Evolutionary conservation across 37 sponge, comb jelly and placozoan genomes (phyloP).

Genomic region (Dysidea cf. avara): DNA sequence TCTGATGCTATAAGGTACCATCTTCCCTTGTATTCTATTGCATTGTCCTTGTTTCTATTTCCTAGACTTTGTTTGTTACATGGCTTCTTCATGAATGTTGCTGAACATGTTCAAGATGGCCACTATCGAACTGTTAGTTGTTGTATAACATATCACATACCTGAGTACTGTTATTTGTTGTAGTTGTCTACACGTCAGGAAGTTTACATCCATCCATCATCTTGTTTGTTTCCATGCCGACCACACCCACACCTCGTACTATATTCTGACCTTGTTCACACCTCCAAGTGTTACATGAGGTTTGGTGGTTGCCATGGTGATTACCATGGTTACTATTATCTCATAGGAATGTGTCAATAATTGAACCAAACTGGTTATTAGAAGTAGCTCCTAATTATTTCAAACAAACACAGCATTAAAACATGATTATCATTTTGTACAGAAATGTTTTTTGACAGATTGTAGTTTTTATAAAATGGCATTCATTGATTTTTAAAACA

Average conservation of each 20-base stretch:
- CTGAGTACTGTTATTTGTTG: not conserved
- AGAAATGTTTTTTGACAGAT: no score
- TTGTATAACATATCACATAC: not conserved
- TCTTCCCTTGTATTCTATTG: no score
- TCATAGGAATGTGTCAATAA: no score
- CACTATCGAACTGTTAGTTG: slow-evolving; percentile 67
- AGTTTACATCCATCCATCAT: slow-evolving; percentile 86
- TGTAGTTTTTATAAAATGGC: no score
- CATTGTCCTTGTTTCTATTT: slow-evolving; percentile 39
- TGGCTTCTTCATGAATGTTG: slow-evolving; percentile 73
- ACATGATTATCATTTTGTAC: no score
- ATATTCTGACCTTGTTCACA: slow-evolving; percentile 81
- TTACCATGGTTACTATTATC: no score
- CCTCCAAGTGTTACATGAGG: slow-evolving; percentile 92
- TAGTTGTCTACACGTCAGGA: slow-evolving; percentile 65
- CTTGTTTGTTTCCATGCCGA: slow-evolving; percentile 69
- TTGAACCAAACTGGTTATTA: no score
- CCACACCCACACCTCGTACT: slow-evolving; percentile 69
- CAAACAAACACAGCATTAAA: no score
- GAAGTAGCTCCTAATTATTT: no score
- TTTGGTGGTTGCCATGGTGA: not conserved
- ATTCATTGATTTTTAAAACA: no score
- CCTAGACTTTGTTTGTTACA: no score
- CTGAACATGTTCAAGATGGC: slow-evolving; percentile 72
- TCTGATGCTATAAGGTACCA: no score